Base-by-base conservation (phyloP, 2,888 invertebrate species). In the Gastrophysa polygoni region DNA sequence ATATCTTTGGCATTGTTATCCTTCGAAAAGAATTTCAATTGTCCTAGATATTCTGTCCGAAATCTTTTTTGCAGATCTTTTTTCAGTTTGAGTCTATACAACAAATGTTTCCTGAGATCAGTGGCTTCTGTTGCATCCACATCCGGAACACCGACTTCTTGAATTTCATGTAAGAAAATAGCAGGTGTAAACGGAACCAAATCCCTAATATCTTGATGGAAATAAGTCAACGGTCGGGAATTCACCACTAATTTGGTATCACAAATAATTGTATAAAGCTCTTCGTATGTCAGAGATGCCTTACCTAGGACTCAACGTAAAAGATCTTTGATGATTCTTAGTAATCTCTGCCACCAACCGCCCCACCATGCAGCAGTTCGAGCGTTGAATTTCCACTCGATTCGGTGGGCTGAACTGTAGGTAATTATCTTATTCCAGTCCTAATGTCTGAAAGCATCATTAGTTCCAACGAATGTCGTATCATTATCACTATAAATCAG, bases 211-310 rank as follows among this genome's bases (percentile, higher is more conserved):
- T 50, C 50, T 29, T 50, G 29, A 50, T 50, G 1, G 10, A 32
- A 50, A 46, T 59, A 59, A 7, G 59, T 59, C 21, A 59, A 28
- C 7, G 52, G 59, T 24, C 52, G 38, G 11, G 59, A 51, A 47
- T 59, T 59, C 17, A 57, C 29, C 8, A 48, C 32, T 29, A 38
- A 47, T 44, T 57, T 50, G 6, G n/a, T 18, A 8, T 57, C 50
- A 20, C 38, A 34, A 34, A 50, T 8, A 18, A 49, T 50, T 18
- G 57, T 57, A 29, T 49, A 28, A 29, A 50, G 48, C 16, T 57
- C 50, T 20, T 50, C 57, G 20, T 57, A 50, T 32, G 32, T 34
- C 20, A 50, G 3, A 34, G 32, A 38, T 38, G 57, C 50, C 24
- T 50, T 29, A 5, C 57, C 57, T 24, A 34, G 18, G 8, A 43